phyloP scores from a whole-genome alignment of 2,113 vertebrate genomes.

The Uria aalge region DNA sequence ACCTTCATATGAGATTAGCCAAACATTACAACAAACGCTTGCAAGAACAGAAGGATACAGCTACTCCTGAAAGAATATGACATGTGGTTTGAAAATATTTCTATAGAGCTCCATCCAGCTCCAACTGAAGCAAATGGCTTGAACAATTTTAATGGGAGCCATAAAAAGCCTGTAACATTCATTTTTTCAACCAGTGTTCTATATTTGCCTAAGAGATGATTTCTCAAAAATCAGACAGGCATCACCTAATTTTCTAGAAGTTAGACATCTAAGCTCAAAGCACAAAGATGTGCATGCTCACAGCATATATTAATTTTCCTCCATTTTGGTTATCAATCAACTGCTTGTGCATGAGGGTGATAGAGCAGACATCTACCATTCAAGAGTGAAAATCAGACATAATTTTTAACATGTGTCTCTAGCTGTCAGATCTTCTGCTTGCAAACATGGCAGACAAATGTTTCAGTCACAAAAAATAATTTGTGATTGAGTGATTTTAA shows the following conservation, averaged over 20 bases:
- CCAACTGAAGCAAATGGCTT: background rate
- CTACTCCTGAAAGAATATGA: background rate
- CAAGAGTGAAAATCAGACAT: background rate
- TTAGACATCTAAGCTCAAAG: background rate
- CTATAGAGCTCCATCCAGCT: background rate
- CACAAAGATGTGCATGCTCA: background rate
- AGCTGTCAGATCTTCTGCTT: background rate
- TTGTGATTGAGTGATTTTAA: background rate
- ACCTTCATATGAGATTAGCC: constrained; percentile 18
- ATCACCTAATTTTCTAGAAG: background rate
- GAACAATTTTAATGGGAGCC: background rate
- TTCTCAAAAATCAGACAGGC: background rate
- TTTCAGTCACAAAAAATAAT: background rate
- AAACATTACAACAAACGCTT: constrained; percentile 15
- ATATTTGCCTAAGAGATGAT: background rate
- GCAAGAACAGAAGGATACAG: background rate
- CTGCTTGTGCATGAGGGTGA: background rate
- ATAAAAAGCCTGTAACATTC: background rate
- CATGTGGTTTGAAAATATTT: background rate
- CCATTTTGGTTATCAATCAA: background rate
- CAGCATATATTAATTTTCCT: background rate
- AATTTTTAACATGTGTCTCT: background rate
- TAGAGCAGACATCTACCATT: background rate
- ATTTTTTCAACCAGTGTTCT: no score
- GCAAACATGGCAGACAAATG: background rate